Evolutionary conservation across 1,140 invertebrate species (phyloP), one percentile per base, ranked within the genome.

Genomic region (Heliothis subflexa): DNA sequence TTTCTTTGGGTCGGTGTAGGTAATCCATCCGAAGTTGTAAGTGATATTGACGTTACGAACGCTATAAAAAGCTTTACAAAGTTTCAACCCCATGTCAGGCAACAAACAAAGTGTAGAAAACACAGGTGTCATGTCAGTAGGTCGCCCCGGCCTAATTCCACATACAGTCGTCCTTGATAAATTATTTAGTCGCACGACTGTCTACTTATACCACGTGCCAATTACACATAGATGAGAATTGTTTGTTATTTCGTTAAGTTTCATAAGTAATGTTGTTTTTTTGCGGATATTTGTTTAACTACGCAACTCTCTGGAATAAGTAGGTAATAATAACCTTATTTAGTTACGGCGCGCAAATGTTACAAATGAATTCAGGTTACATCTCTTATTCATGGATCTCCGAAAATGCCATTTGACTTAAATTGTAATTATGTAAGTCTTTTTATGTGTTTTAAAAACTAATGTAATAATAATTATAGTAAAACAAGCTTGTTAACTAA

Each of bases 171-270:
- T 74, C 55, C 33, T 61, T 59, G 45, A 73, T 73, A 54, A 73
- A 73, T 73, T 73, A 73, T 73, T 73, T 45, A 73, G 54, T 59
- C 70, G 33, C 40, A 73, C 71, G 70, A 16, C 54, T 73, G 33
- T 73, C 71, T 40, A 40, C 33, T 40, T 40, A n/a, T 55, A 49
- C 14, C 55, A 59, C 40, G 54, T 47, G 71, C 12, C 45, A 73
- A 61, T 73, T 59, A 73, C 33, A 73, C 33, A 73, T 61, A 73
- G 57, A 25, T 25, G 18, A 21, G 16, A 21, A 61, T 49, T 18
- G 25, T 57, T 50, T 25, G 40, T 61, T 70, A 49, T 70, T 70
- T 52, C 18, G 11, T 70, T 52, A 18, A 9, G 40, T 12, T 16
- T 12, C 21, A 25, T 14, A 9, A 18, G 5, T 28, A 50, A 50